Base-by-base conservation (phyloP, 2,113 vertebrate genomes). In the Gymnocephalus cernua region DNA sequence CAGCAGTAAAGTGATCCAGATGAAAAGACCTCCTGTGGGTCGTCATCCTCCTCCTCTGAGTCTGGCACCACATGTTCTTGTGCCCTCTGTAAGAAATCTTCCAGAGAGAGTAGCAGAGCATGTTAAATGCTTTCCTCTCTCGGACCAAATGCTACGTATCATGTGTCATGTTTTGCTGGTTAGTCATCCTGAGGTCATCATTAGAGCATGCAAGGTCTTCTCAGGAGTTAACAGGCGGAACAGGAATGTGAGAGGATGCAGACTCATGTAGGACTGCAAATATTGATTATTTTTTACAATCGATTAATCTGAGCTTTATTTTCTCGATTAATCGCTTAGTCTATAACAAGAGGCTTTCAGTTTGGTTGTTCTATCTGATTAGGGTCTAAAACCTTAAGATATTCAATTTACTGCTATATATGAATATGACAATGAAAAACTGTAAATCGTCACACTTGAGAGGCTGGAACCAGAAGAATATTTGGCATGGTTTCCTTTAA, bases 1-100 rank as follows among this genome's bases (percentile, higher is more conserved):
- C 71, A 29, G 85, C 68, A 74, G 74, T 87, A 82, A 90, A 91
- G 79, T 79, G 32, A 51, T 79, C 62, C 77, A 67, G 29, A 80
- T 86, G 84, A 89, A 73, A 82, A 74, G 80, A 82, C 73, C 79
- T 77, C 73, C 69, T 65, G 58, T 82, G 74, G 83, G 65, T 58
- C 13, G 13, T 2, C 57, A 41, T 58, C 74, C 32, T 80, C 80
- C 80, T 79, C 54, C 79, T 56, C 1, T 41, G 25, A 66, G 71
- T 68, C 85, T 88, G 85, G 83, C 29, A 23, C 83, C 87, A 79
- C 63, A 2, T 61, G 16, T 81, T 69, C 65, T 41, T 29, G 15
- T 73, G 58, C 53, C 69, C 64, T 19, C 56, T 48, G 11, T 53
- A 50, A 23, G 74, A 79, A 56, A 79, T 58, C 27, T 71, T 61